Percentiles rank a stretch among this genome's conserved stretches.
Evolutionary conservation across 2,797 vertebrate species (phyloP).

Genomic region (Ciconia nigra): DNA sequence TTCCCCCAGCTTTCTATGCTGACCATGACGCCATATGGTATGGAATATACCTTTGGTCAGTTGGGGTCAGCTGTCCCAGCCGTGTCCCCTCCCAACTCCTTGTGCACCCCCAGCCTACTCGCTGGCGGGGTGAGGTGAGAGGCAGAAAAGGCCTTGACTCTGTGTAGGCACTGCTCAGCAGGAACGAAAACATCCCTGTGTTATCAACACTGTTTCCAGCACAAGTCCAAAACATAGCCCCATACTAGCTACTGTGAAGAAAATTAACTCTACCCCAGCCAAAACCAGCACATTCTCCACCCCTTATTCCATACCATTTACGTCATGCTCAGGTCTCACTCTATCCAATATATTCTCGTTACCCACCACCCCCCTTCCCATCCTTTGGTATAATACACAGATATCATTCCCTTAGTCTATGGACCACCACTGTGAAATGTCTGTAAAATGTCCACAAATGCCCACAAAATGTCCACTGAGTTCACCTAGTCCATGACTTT

Average conservation of each 20-base stretch:
- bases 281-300: background rate
- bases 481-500: too few species aligned
- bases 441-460: too few species aligned
- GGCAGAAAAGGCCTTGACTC: background rate
- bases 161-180: background rate
- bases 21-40: background rate
- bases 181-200: background rate
- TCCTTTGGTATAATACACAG: too few species aligned
- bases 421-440: too few species aligned
- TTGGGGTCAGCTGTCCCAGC: background rate
- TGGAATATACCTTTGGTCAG: background rate
- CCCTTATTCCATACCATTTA: too few species aligned
- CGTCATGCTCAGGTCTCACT: too few species aligned
- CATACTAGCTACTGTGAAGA: background rate
- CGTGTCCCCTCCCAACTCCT: background rate
- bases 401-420: too few species aligned
- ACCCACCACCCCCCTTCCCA: too few species aligned
- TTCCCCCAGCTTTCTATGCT: background rate
- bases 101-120: too few species aligned
- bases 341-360: too few species aligned
- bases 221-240: background rate
- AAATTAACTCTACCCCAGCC: background rate
- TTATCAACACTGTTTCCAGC: background rate
- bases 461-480: too few species aligned
- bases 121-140: background rate